phyloP scores from a whole-genome alignment of 2,113 vertebrate genomes.

The Bothrops jararaca region DNA sequence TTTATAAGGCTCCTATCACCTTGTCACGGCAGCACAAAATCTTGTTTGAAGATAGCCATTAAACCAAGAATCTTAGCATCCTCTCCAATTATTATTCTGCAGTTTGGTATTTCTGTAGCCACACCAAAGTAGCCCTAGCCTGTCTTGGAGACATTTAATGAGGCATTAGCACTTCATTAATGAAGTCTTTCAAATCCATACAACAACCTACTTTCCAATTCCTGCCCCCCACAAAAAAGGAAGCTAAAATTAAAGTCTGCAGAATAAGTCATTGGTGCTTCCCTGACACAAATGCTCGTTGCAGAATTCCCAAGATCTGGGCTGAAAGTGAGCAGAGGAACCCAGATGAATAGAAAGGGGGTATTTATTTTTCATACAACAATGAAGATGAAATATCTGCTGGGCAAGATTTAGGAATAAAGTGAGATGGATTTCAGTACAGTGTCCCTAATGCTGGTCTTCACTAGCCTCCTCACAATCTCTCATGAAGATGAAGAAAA shows the following conservation, averaged over 20 bases:
- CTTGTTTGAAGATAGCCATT: neutral
- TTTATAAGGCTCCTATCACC: neutral
- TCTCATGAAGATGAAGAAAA: neutral
- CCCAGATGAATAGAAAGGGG: neutral
- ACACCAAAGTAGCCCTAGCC: neutral
- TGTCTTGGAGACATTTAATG: neutral
- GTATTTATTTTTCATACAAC: neutral
- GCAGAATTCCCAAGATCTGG: neutral
- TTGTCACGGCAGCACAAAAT: neutral
- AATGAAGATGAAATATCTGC: neutral
- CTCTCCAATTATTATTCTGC: neutral
- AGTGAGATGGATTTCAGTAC: neutral
- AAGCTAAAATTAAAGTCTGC: neutral
- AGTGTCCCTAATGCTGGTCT: neutral
- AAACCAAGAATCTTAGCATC: neutral
- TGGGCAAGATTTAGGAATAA: neutral
- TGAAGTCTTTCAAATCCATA: fast-evolving
- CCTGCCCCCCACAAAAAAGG: neutral
- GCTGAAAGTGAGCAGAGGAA: too few species aligned
- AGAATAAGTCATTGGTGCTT: fast-evolving
- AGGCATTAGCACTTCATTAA: constrained; percentile 28
- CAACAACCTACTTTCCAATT: neutral
- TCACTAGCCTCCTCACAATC: neutral
- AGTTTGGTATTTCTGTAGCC: neutral
- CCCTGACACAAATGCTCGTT: neutral